Evolutionary conservation across 35 echinoderm and acorn worm species (phyloP).

Genomic region (Eucidaris tribuloides): DNA sequence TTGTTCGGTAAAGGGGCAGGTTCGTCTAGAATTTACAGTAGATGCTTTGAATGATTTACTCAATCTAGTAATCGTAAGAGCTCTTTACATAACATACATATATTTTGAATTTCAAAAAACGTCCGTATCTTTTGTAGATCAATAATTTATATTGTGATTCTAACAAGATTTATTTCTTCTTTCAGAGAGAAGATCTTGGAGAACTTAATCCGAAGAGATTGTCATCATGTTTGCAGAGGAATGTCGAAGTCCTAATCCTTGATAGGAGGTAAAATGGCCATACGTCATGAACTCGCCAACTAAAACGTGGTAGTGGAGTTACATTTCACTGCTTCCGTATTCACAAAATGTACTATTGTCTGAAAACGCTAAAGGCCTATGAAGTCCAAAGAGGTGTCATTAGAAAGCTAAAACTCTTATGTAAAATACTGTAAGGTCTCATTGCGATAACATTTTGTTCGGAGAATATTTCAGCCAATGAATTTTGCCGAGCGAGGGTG

Average conservation of each 20-base stretch:
- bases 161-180: neutral
- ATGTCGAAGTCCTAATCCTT: constrained; percentile 58
- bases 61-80: neutral
- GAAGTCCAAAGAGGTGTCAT: too few relatives aligned
- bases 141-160: constrained; percentile 1
- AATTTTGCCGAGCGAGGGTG: too few relatives aligned
- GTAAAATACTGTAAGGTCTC: too few relatives aligned
- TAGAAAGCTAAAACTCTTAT: too few relatives aligned
- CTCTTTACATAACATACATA: neutral
- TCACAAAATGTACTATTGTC: too few relatives aligned
- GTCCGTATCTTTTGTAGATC: neutral
- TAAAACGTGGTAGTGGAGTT: too few relatives aligned
- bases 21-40: neutral
- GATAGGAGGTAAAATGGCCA: constrained; percentile 30
- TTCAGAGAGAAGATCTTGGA: constrained; percentile 58
- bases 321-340: too few relatives aligned
- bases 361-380: too few relatives aligned
- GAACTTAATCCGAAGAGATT: constrained; percentile 11
- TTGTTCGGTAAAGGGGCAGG: too few relatives aligned
- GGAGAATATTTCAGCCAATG: too few relatives aligned
- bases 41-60: neutral
- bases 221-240: constrained; percentile 49
- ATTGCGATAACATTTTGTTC: too few relatives aligned
- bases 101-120: neutral
- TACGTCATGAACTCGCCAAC: too few relatives aligned